These are phyloP conservation scores for Synanthedon andrenaeformis DNA, from an alignment of 2,888 invertebrate genomes.

Conservation along the genomic window DNA sequence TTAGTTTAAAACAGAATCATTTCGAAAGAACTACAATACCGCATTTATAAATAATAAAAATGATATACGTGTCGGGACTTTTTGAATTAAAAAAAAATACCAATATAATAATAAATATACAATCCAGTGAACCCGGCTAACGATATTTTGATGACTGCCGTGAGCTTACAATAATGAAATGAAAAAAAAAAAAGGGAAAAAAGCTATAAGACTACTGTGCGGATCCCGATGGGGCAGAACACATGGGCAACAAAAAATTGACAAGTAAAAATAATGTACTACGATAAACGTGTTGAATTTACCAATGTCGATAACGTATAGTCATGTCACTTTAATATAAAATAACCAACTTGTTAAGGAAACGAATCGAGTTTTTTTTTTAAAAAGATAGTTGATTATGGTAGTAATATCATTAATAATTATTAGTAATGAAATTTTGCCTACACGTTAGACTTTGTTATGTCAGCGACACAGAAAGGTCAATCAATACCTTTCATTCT, in stretches of 20 bases:
- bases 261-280: slow-evolving; percentile 11
- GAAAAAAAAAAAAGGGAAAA: slow-evolving; percentile 30
- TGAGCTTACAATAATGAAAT: slow-evolving; percentile 51
- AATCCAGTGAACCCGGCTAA: slow-evolving; percentile 33
- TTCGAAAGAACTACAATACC: slow-evolving; percentile 13
- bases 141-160: slow-evolving; percentile 61
- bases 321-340: too few species aligned
- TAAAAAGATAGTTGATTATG: too few species aligned
- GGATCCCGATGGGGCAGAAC: slow-evolving; percentile 14
- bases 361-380: too few species aligned
- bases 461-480: too few species aligned
- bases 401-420: too few species aligned
- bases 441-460: too few species aligned
- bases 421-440: too few species aligned
- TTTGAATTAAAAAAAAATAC: slow-evolving; percentile 59
- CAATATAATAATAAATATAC: slow-evolving; percentile 39
- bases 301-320: background rate
- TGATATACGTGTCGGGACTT: slow-evolving; percentile 26
- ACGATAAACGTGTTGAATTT: slow-evolving; percentile 6
- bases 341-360: too few species aligned
- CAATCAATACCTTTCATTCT: too few species aligned
- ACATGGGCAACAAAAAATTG: slow-evolving; percentile 16
- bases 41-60: slow-evolving; percentile 30
- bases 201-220: slow-evolving; percentile 32
- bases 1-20: background rate